These are phyloP conservation scores for Pterocles burchelli DNA, from an alignment of 2,113 vertebrate genomes.

Conservation along the genomic window DNA sequence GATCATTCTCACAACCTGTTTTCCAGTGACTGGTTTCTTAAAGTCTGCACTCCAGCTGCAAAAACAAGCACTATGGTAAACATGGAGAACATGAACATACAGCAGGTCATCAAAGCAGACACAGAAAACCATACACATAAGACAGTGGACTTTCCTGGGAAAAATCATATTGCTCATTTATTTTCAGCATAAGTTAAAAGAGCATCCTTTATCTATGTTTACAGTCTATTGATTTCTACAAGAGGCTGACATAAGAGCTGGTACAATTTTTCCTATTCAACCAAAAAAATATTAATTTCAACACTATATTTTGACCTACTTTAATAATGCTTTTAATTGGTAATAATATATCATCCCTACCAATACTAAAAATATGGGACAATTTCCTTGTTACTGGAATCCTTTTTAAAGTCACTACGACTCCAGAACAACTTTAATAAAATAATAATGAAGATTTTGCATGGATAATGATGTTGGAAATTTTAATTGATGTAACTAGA, in stretches of 20 bases:
- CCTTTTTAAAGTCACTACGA: background rate
- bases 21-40: background rate
- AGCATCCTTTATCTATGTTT: background rate
- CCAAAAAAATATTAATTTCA: background rate
- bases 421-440: background rate
- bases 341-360: background rate
- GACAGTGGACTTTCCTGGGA: background rate
- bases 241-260: background rate
- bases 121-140: background rate
- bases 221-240: background rate
- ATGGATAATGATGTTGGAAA: background rate
- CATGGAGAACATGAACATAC: background rate
- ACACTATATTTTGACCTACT: background rate
- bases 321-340: background rate
- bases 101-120: background rate
- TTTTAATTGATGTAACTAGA: background rate
- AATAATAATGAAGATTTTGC: background rate
- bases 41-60: background rate
- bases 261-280: background rate
- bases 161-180: background rate
- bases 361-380: background rate
- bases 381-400: background rate
- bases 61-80: background rate
- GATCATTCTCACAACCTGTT: background rate
- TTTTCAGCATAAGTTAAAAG: background rate